Evolutionary conservation across 35 echinoderm and acorn worm species (phyloP), one percentile per base, ranked within the genome.

Genomic region (Patiria miniata): DNA sequence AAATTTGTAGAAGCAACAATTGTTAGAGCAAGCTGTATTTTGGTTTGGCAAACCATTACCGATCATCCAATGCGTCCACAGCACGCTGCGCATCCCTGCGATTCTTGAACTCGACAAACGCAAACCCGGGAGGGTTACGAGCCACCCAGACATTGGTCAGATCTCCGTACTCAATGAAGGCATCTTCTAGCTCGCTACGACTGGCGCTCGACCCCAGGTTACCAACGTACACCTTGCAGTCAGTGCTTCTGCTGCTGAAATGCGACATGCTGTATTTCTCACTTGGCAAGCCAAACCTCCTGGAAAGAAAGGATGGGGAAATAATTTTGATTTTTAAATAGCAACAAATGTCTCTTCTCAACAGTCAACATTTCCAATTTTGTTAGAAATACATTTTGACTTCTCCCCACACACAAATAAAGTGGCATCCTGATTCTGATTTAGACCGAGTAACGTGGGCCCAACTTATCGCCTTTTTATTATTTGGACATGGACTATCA

Each of bases 61-160:
- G 18, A 18, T 81, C 59, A 73, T 92, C 85, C 37, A 92, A 57
- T 9, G 1, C 77, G 22, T 82, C 80, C 42, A 77, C 61, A 17
- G 90, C 83, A 87, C 87, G 84, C 2, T 22, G 6, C 19, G 90
- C 90, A 87, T 92, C 90, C 17, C 85, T 33, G 18, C 33, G 36
- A 81, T 92, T 85, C 37, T 87, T 77, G 87, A 81, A 92, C 84
- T 89, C 54, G 1, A 92, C 85, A 77, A 92, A 92, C 18, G 90
- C 89, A 61, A 91, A 91, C 8, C 89, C 89, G 0, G 89, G 89
- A 14, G 89, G 89, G 34, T 91, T 91, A 54, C 90, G 80, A 8
- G 90, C 90, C 9, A 92, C 90, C 90, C 90, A 92, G 39, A 92
- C 85, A 81, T 92, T 92, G 37, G 78, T 86, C 36, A 92, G 77